Conservation (phyloP, 2,797 vertebrate genomes). For the Petrocephalus sullivani region DNA sequence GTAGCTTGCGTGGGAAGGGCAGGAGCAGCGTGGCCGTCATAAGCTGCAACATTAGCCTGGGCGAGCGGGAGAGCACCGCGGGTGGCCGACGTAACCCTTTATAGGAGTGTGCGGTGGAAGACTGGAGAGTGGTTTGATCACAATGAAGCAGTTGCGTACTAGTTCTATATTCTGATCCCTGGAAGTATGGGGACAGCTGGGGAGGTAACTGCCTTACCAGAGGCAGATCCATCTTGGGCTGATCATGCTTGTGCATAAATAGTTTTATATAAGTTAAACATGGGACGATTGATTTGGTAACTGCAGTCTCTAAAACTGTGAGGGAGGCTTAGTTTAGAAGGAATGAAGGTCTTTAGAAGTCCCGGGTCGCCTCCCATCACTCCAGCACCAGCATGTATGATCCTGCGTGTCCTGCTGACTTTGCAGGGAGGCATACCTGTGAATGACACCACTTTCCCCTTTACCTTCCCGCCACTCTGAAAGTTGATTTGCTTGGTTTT, state of each 20-base stretch:
- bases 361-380: background rate
- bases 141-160: background rate
- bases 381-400: background rate
- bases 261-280: background rate
- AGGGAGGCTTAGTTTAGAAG: background rate
- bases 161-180: background rate
- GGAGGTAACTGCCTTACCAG: background rate
- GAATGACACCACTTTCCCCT: background rate
- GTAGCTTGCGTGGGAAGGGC: background rate
- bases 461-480: background rate
- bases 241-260: background rate
- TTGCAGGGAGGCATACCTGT: background rate
- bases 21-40: background rate
- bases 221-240: too few relatives aligned
- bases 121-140: background rate
- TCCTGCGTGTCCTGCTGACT: background rate
- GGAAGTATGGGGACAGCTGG: background rate
- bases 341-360: background rate
- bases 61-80: background rate
- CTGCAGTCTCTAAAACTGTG: background rate
- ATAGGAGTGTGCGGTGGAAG: background rate
- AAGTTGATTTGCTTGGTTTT: background rate
- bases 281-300: background rate
- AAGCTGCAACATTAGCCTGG: background rate
- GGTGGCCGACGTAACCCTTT: background rate